Conservation (phyloP, 37 sponge, comb jelly and placozoan genomes). For the Ephydatia muelleri region DNA sequence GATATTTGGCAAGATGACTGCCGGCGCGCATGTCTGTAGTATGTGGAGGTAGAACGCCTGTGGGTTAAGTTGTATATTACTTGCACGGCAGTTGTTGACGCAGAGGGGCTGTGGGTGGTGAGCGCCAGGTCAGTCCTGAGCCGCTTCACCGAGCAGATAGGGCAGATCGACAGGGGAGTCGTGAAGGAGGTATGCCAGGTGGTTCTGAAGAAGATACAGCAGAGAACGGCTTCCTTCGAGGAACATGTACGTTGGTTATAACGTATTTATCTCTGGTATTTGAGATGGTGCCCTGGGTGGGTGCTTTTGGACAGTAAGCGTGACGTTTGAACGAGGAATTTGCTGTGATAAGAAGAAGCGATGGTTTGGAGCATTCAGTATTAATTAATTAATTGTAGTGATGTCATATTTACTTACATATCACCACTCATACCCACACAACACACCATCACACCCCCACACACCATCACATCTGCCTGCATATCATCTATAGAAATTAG, state of each 20-base stretch:
- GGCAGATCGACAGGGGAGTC: slow-evolving; percentile 32
- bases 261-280: not conserved
- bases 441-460: too few species aligned
- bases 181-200: slow-evolving; percentile 60
- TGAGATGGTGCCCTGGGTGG: not conserved
- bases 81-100: slow-evolving; percentile 29
- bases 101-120: slow-evolving; percentile 56
- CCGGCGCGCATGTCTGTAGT: too few species aligned
- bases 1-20: too few species aligned
- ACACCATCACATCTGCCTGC: too few species aligned
- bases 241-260: slow-evolving; percentile 64
- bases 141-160: slow-evolving; percentile 38
- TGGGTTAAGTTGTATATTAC: not conserved
- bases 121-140: slow-evolving; percentile 57
- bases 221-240: slow-evolving; percentile 74
- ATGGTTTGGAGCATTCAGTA: too few species aligned
- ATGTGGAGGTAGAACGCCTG: not conserved
- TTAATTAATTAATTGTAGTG: too few species aligned
- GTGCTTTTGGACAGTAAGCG: not conserved
- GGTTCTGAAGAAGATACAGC: slow-evolving; percentile 52
- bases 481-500: too few species aligned
- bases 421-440: too few species aligned
- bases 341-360: too few species aligned
- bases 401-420: too few species aligned
- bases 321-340: too few species aligned